Evolutionary conservation across 2,113 vertebrate species (phyloP).

Genomic region (Mugil cephalus): DNA sequence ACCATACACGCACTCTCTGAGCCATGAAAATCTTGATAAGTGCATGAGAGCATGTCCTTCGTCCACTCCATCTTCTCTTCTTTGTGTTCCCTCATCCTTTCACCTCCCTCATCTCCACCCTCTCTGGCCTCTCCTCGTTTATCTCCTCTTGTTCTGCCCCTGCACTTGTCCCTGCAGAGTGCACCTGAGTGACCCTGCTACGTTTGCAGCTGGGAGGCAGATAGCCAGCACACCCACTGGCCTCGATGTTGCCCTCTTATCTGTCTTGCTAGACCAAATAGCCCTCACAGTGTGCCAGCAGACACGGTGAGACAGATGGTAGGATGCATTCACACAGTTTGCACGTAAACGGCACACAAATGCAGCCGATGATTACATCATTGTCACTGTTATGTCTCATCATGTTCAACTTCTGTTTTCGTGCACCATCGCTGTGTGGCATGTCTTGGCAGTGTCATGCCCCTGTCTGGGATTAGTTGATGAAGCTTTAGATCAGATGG

Average conservation of each 20-base stretch:
- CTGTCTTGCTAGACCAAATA: conserved; percentile 65
- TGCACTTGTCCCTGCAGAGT: conserved; percentile 58
- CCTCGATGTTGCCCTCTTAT: conserved; percentile 63
- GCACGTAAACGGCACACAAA: conserved; percentile 18
- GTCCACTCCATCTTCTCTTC: conserved; percentile 43
- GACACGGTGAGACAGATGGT: conserved; percentile 51
- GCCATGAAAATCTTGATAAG: conserved; percentile 40
- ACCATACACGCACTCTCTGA: conserved; percentile 1
- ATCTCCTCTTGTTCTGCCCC: conserved; percentile 53
- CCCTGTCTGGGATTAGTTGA: conserved; percentile 30
- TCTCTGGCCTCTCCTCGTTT: conserved; percentile 37
- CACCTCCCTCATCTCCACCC: conserved; percentile 47
- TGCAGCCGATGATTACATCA: conserved; percentile 42
- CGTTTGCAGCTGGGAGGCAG: conserved; percentile 45
- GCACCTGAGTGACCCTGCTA: conserved; percentile 71
- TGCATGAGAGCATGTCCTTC: conserved; percentile 20
- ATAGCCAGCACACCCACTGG: conserved; percentile 52
- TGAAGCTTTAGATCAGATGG: conserved; percentile 57
- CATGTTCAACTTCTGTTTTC: conserved; percentile 17
- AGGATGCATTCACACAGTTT: conserved; percentile 34
- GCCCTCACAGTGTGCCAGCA: conserved; percentile 33
- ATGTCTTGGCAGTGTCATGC: conserved; percentile 13
- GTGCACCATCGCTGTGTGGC: conserved; percentile 4
- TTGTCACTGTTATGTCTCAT: conserved; percentile 22
- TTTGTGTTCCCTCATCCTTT: conserved; percentile 48